phyloP scores from a whole-genome alignment of 2,113 vertebrate species.

The Pogonocichla stellata region DNA sequence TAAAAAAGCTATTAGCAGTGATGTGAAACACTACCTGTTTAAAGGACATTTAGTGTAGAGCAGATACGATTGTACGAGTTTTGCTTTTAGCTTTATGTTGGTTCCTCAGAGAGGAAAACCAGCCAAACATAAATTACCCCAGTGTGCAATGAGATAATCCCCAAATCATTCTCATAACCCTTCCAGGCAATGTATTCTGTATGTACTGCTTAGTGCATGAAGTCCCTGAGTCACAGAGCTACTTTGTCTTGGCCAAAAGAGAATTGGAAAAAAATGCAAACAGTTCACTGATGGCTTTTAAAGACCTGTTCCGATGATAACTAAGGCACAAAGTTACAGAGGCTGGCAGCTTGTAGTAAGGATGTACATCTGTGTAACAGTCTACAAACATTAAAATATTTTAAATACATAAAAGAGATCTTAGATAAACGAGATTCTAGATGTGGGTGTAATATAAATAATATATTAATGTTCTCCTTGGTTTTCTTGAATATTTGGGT shows the following conservation, averaged over 20 bases:
- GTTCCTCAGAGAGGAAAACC: neutral
- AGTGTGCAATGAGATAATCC: neutral
- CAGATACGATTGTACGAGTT: neutral
- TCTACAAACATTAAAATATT: neutral
- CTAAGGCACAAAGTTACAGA: neutral
- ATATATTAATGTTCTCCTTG: neutral
- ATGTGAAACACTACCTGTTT: neutral
- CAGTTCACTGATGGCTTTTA: neutral
- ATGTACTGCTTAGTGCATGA: neutral
- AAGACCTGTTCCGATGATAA: neutral
- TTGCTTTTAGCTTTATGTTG: neutral
- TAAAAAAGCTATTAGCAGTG: neutral
- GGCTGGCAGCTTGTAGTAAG: neutral
- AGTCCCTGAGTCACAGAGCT: neutral
- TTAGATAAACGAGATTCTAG: too few species aligned
- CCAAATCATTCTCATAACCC: neutral
- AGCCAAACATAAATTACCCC: neutral
- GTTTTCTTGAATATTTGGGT: neutral
- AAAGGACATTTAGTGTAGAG: neutral
- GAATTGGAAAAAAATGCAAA: neutral
- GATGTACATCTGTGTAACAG: neutral
- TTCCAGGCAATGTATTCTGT: neutral
- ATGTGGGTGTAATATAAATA: neutral
- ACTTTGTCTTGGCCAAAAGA: neutral
- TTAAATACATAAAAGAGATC: neutral